A percentile compares a stretch with the other conserved stretches of the same genome.
These are phyloP conservation scores for Acrossocheilus wenchowensis DNA, from an alignment of 2,797 vertebrate genomes.

Conservation along the genomic window DNA sequence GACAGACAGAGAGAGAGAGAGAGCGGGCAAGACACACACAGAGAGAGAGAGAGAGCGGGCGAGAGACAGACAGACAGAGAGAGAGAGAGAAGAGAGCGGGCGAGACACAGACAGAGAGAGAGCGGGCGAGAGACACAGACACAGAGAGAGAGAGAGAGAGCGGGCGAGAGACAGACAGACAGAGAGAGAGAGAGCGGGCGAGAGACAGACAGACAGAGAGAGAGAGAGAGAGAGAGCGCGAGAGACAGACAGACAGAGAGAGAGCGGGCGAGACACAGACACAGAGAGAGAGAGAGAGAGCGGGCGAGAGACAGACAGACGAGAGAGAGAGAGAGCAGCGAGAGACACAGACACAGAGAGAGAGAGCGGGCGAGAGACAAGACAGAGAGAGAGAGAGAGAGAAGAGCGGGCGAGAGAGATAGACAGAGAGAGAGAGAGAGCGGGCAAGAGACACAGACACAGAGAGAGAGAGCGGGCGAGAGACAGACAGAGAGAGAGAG, in stretches of 20 bases:
- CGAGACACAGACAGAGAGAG: background rate
- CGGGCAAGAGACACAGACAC: background rate
- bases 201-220: no score
- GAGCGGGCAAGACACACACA: no score
- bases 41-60: background rate
- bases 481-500: background rate
- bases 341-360: no score
- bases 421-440: background rate
- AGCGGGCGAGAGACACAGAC: no score
- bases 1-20: no score
- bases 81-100: background rate
- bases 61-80: background rate
- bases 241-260: no score
- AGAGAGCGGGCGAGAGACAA: no score
- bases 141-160: background rate
- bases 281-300: no score
- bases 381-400: background rate
- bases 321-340: no score
- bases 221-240: no score
- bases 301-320: no score
- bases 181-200: background rate
- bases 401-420: background rate
- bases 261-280: no score
- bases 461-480: background rate
- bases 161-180: fast-evolving